Conservation (phyloP, 2,797 vertebrate genomes). For the Manis crassicaudata region DNA sequence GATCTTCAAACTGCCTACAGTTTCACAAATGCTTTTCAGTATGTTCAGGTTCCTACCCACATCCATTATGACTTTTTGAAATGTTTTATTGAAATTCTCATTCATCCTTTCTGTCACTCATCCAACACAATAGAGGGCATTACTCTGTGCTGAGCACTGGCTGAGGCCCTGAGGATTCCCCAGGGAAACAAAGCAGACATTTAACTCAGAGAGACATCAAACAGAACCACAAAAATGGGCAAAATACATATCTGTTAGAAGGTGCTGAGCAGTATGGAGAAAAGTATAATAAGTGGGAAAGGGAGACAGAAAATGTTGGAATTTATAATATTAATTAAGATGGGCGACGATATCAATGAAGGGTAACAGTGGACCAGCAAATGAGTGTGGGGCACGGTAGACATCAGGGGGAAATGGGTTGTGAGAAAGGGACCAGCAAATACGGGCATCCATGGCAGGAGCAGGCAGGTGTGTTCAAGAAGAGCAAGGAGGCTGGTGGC, state of each 20-base stretch:
- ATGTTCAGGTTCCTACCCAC: neutral
- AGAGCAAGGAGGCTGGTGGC: neutral
- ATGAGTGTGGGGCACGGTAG: neutral
- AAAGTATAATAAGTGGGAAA: neutral
- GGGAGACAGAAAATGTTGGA: neutral
- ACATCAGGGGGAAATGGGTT: neutral
- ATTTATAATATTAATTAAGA: neutral
- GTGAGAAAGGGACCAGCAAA: neutral
- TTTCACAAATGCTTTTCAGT: constrained; percentile 3
- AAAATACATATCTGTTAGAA: neutral
- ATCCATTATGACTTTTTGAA: neutral
- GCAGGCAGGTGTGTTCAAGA: neutral
- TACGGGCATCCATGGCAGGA: neutral
- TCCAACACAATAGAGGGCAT: neutral
- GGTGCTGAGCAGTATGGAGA: neutral
- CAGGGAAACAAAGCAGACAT: neutral
- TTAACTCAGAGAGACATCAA: neutral
- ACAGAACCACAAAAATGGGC: neutral
- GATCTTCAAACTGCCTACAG: neutral
- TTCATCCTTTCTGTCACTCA: neutral
- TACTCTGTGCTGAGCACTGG: neutral
- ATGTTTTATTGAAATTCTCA: neutral
- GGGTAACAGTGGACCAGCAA: neutral
- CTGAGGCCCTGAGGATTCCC: neutral
- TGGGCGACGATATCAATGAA: neutral